Base-by-base conservation (phyloP, 2,113 vertebrate species). In the Eurypyga helias region DNA sequence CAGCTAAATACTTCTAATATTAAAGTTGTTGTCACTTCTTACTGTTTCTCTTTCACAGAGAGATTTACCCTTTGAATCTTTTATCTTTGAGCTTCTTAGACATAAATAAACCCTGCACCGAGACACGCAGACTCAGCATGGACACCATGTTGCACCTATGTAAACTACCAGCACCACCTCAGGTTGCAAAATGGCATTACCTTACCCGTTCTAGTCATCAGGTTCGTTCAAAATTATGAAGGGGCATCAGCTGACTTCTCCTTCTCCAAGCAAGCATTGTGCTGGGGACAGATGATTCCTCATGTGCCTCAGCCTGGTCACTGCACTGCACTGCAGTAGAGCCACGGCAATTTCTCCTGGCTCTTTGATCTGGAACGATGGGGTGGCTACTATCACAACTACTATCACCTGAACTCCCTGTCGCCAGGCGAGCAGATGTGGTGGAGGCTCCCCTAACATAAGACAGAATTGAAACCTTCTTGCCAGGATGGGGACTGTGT, bases 401-500 rank as follows among this genome's bases (percentile, higher is more conserved):
- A 5, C 34, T 48, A 9, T 52, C 2, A 2, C 45, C 24, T 36
- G 45, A 43, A 43, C 21, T 9, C n/a, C 45, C 2, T 0, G 3
- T 48, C 2, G 0, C 57, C 14, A 38, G 26, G 15, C 57, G 13
- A 64, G 29, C 43, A 71, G 57, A 51, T 16, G 25, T 7, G 41
- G 61, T 9, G 7, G n/a, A 51, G 2, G 0, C 66, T 79, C 15
- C 26, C 31, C 13, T 46, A 21, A 83, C 9, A 5, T 17, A 34
- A 80, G 24, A 57, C 2, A 78, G 61, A 46, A 34, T 0, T 0
- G 2, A 61, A 66, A 52, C 18, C 18, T 26, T 65, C 65, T 82
- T 46, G 25, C 23, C 26, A 28, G 48, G 29, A 11, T 51, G 33
- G 20, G 41, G 33, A 28, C 16, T 38, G 38, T 58, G 29, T 62